Percentiles rank a stretch among this genome's conserved stretches.
Evolutionary conservation across 2,113 vertebrate genomes (phyloP).

Genomic region (Jacana jacana): DNA sequence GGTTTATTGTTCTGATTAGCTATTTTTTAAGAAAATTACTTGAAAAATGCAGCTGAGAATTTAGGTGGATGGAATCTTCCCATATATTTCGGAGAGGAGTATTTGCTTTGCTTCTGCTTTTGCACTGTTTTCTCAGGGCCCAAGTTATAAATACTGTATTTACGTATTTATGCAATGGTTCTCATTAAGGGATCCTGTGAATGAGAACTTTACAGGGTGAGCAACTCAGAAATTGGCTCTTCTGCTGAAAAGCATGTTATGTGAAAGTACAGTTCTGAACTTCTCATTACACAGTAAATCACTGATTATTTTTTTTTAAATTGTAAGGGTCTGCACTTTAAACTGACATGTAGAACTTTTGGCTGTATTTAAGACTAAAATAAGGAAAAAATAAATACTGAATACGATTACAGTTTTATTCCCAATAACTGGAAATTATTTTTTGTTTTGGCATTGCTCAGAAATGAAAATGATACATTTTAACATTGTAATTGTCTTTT

Average conservation of each 20-base stretch:
- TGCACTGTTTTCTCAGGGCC: background rate
- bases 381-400: background rate
- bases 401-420: constrained; percentile 28
- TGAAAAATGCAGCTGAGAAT: background rate
- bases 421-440: constrained; percentile 12
- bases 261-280: background rate
- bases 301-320: background rate
- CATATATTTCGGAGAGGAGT: background rate
- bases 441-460: background rate
- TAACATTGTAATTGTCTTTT: constrained; percentile 24
- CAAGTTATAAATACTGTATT: background rate
- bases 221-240: background rate
- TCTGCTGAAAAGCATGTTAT: background rate
- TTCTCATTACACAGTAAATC: background rate
- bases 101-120: background rate
- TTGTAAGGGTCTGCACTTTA: background rate
- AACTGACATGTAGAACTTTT: background rate
- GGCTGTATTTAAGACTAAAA: background rate
- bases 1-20: background rate
- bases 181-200: background rate
- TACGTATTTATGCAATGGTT: background rate
- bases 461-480: constrained; percentile 5
- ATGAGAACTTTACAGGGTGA: background rate
- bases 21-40: fast-evolving
- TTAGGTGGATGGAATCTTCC: background rate